Evolutionary conservation across 2,113 vertebrate species (phyloP).

Genomic region (Equus quagga): DNA sequence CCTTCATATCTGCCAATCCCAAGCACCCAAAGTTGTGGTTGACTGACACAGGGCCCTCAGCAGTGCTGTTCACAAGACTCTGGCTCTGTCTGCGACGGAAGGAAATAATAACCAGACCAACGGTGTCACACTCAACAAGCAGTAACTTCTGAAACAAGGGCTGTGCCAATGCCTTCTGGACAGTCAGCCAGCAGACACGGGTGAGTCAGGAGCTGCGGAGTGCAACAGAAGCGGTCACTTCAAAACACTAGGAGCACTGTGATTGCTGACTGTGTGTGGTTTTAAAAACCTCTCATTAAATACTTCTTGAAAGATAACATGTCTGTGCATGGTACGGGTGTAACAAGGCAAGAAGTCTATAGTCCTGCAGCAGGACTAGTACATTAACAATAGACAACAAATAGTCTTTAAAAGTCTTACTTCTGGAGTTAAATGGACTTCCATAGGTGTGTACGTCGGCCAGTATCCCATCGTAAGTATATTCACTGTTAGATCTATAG

Average conservation of each 20-base stretch:
- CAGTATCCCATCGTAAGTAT: conserved; percentile 93
- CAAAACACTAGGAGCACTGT: not conserved
- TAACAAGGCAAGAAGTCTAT: not conserved
- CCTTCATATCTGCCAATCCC: not conserved
- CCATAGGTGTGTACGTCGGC: conserved; percentile 91
- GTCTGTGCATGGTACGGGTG: not conserved
- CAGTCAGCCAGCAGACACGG: rapidly evolving
- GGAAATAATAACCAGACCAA: not conserved
- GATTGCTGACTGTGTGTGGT: not conserved
- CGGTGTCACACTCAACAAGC: not conserved
- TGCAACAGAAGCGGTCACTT: not conserved
- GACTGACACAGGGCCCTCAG: not conserved
- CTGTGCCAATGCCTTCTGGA: too few relatives aligned
- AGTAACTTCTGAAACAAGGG: not conserved
- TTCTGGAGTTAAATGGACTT: conserved; percentile 90
- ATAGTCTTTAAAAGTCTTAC: conserved; percentile 77
- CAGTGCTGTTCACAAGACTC: not conserved
- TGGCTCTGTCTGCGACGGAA: rapidly evolving
- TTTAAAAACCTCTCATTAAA: not conserved
- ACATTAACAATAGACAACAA: not conserved
- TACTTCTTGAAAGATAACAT: not conserved
- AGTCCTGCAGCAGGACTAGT: not conserved
- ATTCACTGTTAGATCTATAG: conserved; percentile 91
- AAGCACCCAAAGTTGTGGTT: not conserved
- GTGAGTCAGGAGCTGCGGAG: too few relatives aligned